phyloP scores from a whole-genome alignment of 1,140 invertebrate species.

The Periplaneta americana region DNA sequence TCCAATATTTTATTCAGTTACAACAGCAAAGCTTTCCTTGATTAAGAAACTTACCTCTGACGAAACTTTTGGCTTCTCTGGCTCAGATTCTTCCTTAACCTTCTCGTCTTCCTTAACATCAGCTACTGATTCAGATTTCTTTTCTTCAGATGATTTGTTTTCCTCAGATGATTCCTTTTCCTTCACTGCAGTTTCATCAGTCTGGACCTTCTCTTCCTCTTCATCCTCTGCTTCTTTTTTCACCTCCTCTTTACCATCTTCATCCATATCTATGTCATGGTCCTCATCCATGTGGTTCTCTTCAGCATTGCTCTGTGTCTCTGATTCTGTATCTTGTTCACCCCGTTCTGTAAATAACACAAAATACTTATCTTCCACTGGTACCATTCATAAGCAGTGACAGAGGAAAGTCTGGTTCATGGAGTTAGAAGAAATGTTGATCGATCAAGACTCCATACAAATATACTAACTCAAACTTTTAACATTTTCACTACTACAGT shows the following conservation, averaged over 20 bases:
- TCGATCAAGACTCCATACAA: no score
- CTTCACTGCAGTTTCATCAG: constrained; percentile 9
- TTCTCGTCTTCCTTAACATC: constrained; percentile 30
- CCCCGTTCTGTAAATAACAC: constrained; percentile 12
- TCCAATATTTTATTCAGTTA: no score
- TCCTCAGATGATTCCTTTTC: neutral
- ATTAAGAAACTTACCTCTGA: constrained; percentile 24
- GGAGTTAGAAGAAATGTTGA: no score
- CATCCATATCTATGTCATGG: constrained; percentile 7
- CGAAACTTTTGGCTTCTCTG: constrained; percentile 42
- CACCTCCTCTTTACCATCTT: constrained; percentile 12
- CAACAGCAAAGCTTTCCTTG: no score
- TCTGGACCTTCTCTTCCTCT: constrained; percentile 27
- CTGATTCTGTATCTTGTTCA: constrained; percentile 19
- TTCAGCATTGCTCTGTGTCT: constrained; percentile 20
- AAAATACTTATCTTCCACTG: no score
- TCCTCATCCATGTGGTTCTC: constrained; percentile 18
- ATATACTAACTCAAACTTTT: no score
- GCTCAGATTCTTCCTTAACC: constrained; percentile 42
- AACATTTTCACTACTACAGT: no score
- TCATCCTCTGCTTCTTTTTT: constrained; percentile 32
- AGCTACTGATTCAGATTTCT: neutral
- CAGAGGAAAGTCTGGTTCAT: no score
- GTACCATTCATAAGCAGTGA: no score
- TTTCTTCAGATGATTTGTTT: neutral